Base-by-base conservation (phyloP, 2,888 invertebrate genomes). In the Patella depressa region DNA sequence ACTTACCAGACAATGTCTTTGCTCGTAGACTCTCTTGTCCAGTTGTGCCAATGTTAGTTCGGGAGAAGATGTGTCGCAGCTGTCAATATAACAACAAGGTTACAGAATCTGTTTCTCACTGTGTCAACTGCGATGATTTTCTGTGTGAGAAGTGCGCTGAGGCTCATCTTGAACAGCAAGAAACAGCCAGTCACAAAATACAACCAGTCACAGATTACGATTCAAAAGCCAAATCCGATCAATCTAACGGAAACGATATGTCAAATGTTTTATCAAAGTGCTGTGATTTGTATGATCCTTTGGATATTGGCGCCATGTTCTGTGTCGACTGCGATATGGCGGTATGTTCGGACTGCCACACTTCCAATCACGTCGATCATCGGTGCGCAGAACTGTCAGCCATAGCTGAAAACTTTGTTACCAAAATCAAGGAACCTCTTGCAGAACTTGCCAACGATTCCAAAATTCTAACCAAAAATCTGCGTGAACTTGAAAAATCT, bases 251-350 rank as follows among this genome's bases (percentile, higher is more conserved):
- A 55, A 57, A 76, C 9, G 77, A 78, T 17, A 80, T 82, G 11
- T 59, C 72, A 1, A 74, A 73, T 15, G 83, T 84, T 5, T 80
- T 88, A 57, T 82, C 83, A 11, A 80, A 80, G 15, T 88, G 88
- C 80, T 88, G 88, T 74, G 79, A 81, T 19, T 81, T 80, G 71
- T 88, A 87, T 71, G 88, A 88, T 76, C 84, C 85, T 29, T 82
- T 85, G n/a, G 88, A 88, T 76, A 86, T 88, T 55, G 87, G 86
- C 73, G 82, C 87, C 72, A 78, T 84, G 77, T 88, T 85, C 76
- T 88, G 88, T 80, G 86, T 88, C 34, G 87, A 87, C 79, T 88
- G 88, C 78, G 88, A 88, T 71, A 82, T 81, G 72, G 82, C 85
- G 0, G 79, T 87, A 12, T 88, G 88, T 80, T 82, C 83, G 0